A percentile compares a stretch with the other conserved stretches of the same genome.
These are phyloP conservation scores for Macroglossus sobrinus DNA, from an alignment of 2,113 vertebrate species.

Conservation along the genomic window DNA sequence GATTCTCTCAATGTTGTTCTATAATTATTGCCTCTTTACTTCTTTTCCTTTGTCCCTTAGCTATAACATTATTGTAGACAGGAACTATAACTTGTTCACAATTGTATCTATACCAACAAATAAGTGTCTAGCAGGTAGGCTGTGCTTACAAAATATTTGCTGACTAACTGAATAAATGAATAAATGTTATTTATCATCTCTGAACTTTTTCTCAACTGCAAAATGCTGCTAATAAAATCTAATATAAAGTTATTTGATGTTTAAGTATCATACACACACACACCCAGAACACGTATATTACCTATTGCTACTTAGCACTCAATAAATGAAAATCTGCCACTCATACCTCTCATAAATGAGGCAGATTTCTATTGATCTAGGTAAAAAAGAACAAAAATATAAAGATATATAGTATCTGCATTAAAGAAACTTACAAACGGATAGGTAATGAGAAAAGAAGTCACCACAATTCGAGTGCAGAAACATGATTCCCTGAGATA, in stretches of 20 bases:
- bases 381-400: conserved; percentile 6
- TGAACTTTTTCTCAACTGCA: background rate
- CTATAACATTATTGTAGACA: background rate
- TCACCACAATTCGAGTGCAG: background rate
- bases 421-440: background rate
- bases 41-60: background rate
- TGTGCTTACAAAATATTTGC: background rate
- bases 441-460: background rate
- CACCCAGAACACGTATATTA: background rate
- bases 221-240: background rate
- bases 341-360: background rate
- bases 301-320: background rate
- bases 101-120: background rate
- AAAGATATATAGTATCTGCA: background rate
- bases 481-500: background rate
- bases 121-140: background rate
- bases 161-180: background rate
- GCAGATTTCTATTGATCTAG: background rate
- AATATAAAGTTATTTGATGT: background rate
- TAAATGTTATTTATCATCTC: background rate
- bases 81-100: background rate
- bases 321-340: background rate
- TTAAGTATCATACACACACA: background rate
- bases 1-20: background rate
- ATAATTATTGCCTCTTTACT: background rate